phyloP scores from a whole-genome alignment of 2,113 vertebrate species.

The Pogona vitticeps region DNA sequence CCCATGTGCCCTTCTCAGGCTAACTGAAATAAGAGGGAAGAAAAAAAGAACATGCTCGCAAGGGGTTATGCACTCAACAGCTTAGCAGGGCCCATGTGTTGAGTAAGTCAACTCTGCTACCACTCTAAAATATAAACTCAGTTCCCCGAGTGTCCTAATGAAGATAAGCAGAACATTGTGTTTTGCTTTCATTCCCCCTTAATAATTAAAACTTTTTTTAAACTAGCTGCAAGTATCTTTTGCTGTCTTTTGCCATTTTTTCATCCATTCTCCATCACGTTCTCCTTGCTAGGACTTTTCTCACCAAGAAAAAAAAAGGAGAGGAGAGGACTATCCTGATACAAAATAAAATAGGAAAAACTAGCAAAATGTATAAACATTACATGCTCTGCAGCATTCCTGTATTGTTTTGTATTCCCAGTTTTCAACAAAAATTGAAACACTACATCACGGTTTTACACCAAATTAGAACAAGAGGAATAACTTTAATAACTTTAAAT shows the following conservation, averaged over 20 bases:
- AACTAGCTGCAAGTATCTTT: slow-evolving; percentile 30
- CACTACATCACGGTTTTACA: too few relatives aligned
- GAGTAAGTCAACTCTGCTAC: slow-evolving; percentile 14
- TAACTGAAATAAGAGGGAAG: not conserved
- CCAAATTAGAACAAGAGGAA: too few relatives aligned
- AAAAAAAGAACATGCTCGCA: not conserved
- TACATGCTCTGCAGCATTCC: too few relatives aligned
- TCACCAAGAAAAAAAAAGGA: not conserved
- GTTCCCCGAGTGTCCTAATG: slow-evolving; percentile 21
- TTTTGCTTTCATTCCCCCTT: too few relatives aligned
- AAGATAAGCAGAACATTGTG: slow-evolving; percentile 7
- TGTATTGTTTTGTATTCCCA: not conserved
- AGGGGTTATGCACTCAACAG: not conserved
- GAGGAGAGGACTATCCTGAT: not conserved
- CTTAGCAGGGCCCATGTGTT: slow-evolving; percentile 8
- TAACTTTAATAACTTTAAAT: too few relatives aligned
- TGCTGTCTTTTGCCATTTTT: slow-evolving; percentile 6
- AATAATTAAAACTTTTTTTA: too few relatives aligned
- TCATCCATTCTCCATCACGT: not conserved
- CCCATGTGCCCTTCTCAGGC: not conserved
- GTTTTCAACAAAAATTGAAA: too few relatives aligned
- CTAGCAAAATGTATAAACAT: too few relatives aligned
- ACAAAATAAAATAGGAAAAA: not conserved
- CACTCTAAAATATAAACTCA: slow-evolving; percentile 46
- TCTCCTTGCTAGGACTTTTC: not conserved